Base-by-base conservation (phyloP, 2,888 invertebrate species). In the Marasmarcha lunaedactyla region DNA sequence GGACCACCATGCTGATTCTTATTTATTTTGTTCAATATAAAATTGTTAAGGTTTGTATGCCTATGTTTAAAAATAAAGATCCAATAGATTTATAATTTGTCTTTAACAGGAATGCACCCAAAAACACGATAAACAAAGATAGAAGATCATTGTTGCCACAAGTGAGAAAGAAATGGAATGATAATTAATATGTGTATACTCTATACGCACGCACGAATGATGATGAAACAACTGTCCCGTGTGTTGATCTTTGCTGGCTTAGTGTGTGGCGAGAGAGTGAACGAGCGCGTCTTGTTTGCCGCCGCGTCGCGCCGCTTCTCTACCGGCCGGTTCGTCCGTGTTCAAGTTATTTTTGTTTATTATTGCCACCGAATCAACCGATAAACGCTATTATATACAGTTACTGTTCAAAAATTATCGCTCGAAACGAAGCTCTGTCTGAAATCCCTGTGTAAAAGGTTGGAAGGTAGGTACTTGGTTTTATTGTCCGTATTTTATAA, bases 401-500 rank as follows among this genome's bases (percentile, higher is more conserved):
- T n/a, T n/a, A n/a, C n/a, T n/a, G n/a, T n/a, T n/a, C n/a, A n/a
- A n/a, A n/a, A n/a, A n/a, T n/a, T n/a, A n/a, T n/a, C n/a, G n/a
- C n/a, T n/a, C n/a, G n/a, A n/a, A n/a, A n/a, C n/a, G n/a, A n/a
- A n/a, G n/a, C n/a, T n/a, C n/a, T n/a, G n/a, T 40, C 2, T 13
- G 25, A 35, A 15, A 15, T 39, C 33, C 36, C 38, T 41, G 15
- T n/a, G n/a, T n/a, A n/a, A n/a, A n/a, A n/a, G n/a, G n/a, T n/a
- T n/a, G n/a, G n/a, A n/a, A n/a, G n/a, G n/a, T n/a, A n/a, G n/a
- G n/a, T n/a, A n/a, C n/a, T n/a, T n/a, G n/a, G n/a, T n/a, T n/a
- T n/a, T n/a, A n/a, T n/a, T n/a, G n/a, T n/a, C n/a, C n/a, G n/a
- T n/a, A n/a, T n/a, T n/a, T n/a, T n/a, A n/a, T n/a, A n/a, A n/a